Evolutionary conservation across 2,797 vertebrate species (phyloP).

Genomic region (Catamblyrhynchus diadema): DNA sequence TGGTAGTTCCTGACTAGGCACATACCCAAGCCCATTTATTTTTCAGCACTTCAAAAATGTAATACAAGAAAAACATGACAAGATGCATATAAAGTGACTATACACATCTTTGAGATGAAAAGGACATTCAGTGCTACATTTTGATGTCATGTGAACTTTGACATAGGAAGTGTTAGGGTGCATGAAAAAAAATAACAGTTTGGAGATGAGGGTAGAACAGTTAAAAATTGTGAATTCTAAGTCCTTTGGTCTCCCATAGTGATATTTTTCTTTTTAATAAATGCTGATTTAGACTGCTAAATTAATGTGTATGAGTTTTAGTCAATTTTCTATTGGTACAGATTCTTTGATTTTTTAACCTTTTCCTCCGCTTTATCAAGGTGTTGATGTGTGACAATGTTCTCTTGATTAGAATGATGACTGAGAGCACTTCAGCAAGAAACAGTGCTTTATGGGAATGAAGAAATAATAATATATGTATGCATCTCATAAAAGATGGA

Average conservation of each 20-base stretch:
- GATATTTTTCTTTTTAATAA: not conserved
- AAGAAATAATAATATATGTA: not conserved
- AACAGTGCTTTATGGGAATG: not conserved
- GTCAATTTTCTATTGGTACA: not conserved
- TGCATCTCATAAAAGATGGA: not conserved
- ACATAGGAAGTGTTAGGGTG: not conserved
- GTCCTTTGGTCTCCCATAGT: not conserved
- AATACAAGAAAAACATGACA: not conserved
- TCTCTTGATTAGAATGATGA: not conserved
- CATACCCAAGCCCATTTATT: not conserved
- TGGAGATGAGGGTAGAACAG: not conserved
- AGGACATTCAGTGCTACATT: not conserved
- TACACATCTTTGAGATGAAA: not conserved
- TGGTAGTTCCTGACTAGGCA: not conserved
- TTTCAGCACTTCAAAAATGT: not conserved
- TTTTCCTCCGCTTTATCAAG: not conserved
- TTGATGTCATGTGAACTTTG: not conserved
- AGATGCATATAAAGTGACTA: not conserved
- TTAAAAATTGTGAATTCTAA: not conserved
- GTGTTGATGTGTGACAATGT: not conserved
- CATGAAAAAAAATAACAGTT: not conserved
- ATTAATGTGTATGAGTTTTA: not conserved
- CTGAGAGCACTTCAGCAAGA: not conserved
- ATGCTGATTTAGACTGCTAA: not conserved
- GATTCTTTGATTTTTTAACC: not conserved